Evolutionary conservation across 64 coral and sea anemone species (phyloP), one percentile per base, ranked within the genome.

Genomic region (Cladopsammia gracilis): DNA sequence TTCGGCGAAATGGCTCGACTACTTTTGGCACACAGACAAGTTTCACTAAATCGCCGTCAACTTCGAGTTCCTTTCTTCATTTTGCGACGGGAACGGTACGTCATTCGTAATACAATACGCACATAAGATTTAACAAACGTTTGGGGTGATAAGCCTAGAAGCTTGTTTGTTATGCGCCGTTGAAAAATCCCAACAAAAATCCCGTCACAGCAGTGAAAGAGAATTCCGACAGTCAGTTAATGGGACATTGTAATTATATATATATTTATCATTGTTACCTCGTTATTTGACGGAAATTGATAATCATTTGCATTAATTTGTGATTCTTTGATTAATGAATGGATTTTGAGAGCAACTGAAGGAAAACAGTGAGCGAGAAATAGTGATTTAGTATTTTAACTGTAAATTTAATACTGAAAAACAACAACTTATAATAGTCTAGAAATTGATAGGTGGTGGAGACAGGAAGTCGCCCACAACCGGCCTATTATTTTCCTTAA

Each of bases 31-130:
- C 77, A 56, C 96, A 94, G 23, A 70, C 96, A 88, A 94, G 88
- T 91, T 45, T 89, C 62, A 78, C 66, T 75, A 86, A 94, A 48
- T 61, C 78, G 47, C 56, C 89, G 20, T 85, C 96, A 20, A 87
- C 54, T 77, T 79, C 80, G 23, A 74, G 84, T 48, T 97, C 96
- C 13, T 97, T 97, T 87, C 87, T 97, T 77, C 92, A 97, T 94
- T 85, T 97, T 64, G 96, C 96, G 4, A 82, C 79, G 1, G 96
- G 96, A 59, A 97, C 96, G 88, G 96, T 97, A 88, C 46, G 92
- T 43, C 44, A 48, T 43, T 49, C 6, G 3, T 49, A 14, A 75
- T 14, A 75, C 9, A 49, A 4, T 9, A 16, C 54, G 68, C 22
- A 26, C 23, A 45, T 47, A 12, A 23, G 19, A 48, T 52, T n/a